Percentiles rank a stretch among this genome's conserved stretches.
These are phyloP conservation scores for Adela reaumurella DNA, from an alignment of 2,888 invertebrate genomes.

Conservation along the genomic window DNA sequence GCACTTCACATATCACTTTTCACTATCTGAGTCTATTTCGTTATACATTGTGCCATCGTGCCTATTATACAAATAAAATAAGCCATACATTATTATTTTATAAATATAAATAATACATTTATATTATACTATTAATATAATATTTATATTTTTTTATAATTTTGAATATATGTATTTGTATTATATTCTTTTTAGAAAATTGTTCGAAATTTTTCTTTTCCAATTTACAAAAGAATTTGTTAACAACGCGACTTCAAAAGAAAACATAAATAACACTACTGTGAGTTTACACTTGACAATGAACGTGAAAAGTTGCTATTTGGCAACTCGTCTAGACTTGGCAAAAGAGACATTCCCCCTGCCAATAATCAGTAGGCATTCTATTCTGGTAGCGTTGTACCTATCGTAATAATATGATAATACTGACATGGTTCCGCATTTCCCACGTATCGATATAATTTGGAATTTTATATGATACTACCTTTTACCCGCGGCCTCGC, in stretches of 20 bases:
- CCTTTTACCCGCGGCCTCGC: background rate
- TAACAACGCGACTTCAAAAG: no score
- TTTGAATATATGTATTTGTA: no score
- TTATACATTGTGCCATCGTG: no score
- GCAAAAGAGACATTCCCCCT: background rate
- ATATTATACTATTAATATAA: background rate
- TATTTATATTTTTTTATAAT: background rate
- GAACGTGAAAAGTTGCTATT: background rate
- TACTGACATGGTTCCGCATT: no score
- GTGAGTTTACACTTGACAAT: background rate
- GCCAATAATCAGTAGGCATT: background rate
- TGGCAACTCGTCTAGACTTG: background rate
- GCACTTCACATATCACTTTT: background rate
- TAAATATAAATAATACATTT: no score
- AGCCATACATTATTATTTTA: background rate
- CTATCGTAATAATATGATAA: background rate
- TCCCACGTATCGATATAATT: background rate
- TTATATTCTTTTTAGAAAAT: no score
- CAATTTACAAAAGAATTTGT: no score
- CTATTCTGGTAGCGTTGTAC: background rate
- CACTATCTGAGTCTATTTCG: background rate
- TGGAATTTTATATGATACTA: background rate
- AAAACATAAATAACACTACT: background rate
- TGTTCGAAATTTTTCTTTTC: no score
- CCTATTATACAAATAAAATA: background rate